Base-by-base conservation (phyloP, 2,888 invertebrate genomes). In the Pseudococcus longispinus region DNA sequence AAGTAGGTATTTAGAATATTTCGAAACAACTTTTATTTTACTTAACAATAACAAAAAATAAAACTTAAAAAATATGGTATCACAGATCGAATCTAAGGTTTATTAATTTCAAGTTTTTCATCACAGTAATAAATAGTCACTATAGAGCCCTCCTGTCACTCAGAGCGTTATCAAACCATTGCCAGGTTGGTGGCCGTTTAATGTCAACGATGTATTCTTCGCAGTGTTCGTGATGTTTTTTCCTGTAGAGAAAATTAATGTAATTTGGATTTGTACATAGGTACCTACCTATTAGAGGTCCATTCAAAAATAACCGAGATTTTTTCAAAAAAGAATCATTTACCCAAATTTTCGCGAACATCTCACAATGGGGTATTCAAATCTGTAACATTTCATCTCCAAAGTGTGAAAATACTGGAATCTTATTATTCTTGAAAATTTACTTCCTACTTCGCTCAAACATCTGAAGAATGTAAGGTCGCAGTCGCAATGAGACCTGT, bases 401-500 rank as follows among this genome's bases (percentile, higher is more conserved):
- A 85, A 26, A 2, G 20, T 32, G 18, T 85, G 42, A 46, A 85
- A 85, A 44, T 74, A 85, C 18, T 74, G 70, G 13, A 74, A 74
- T n/a, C 85, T 20, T 23, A 85, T 74, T 13, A 85, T 77, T 15
- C 18, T 29, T 1, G 85, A 85, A 44, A 74, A 85, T 85, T 74
- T 46, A 18, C 74, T 70, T 1, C 29, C 74, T 60, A 74, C 74
- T 65, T 74, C 65, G 23, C 44, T 37, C 6, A 85, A 26, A 74
- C 85, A 85, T 29, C n/a, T 85, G 46, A 65, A 85, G 46, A 85
- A 85, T 44, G 15, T 18, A 15, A 74, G 44, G 29, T 85, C 85
- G 74, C 85, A 85, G 2, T 70, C 20, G n/a, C 85, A 85, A 46
- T 85, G 85, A 44, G 74, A 46, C 46, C 85, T 85, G 29, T 26